These are phyloP conservation scores for Ophion ventricosus DNA, from an alignment of 2,888 invertebrate genomes.

Conservation along the genomic window DNA sequence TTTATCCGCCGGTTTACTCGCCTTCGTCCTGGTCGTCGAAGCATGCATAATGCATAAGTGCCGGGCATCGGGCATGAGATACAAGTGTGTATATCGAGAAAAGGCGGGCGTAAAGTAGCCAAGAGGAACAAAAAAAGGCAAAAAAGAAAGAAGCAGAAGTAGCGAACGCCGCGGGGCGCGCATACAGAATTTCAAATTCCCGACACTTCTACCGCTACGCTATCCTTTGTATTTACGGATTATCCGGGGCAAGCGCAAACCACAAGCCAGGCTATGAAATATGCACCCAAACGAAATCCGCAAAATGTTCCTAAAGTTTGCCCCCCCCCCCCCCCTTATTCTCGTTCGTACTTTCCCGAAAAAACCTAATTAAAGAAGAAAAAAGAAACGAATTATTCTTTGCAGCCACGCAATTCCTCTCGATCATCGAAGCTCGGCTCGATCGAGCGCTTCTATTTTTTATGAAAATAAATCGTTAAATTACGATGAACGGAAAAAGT, in stretches of 20 bases:
- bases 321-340: neutral
- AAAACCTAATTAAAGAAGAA: neutral
- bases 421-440: too few species aligned
- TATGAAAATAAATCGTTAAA: too few species aligned
- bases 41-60: slow-evolving; percentile 70
- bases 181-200: neutral
- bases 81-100: slow-evolving; percentile 4
- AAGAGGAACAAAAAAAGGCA: neutral
- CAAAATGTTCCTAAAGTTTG: neutral
- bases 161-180: neutral
- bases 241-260: neutral
- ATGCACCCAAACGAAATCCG: neutral
- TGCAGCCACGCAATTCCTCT: too few species aligned
- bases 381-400: too few species aligned
- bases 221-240: neutral
- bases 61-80: slow-evolving; percentile 3
- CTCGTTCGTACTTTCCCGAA: neutral
- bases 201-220: neutral
- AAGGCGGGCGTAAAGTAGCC: neutral
- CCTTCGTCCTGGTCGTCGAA: slow-evolving; percentile 41
- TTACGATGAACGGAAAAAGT: too few species aligned
- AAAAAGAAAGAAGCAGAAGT: neutral
- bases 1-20: slow-evolving; percentile 51
- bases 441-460: too few species aligned
- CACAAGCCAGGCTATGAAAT: neutral